A percentile compares a stretch with the other conserved stretches of the same genome.
Evolutionary conservation across 2,888 invertebrate species (phyloP).

Genomic region (Cerastis rubricosa): DNA sequence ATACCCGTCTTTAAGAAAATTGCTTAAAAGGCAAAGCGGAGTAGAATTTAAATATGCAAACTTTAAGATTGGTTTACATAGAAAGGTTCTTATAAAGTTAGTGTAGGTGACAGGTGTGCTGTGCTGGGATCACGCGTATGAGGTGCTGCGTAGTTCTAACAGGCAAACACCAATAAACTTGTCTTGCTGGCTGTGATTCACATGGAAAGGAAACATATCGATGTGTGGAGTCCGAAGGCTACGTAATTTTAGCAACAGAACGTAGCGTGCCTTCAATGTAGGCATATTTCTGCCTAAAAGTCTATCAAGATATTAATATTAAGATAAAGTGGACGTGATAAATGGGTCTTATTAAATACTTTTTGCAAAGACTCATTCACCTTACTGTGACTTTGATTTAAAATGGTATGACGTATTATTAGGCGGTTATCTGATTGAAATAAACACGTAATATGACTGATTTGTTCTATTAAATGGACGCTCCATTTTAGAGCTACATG

Average conservation of each 20-base stretch:
- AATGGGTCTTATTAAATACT: constrained; percentile 41
- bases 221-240: constrained; percentile 63
- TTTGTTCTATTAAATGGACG: constrained; percentile 7
- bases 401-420: constrained; percentile 56
- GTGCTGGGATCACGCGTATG: constrained; percentile 40
- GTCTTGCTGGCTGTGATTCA: constrained; percentile 66
- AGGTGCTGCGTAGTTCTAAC: constrained; percentile 50
- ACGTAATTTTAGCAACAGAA: constrained; percentile 53
- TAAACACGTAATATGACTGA: constrained; percentile 21
- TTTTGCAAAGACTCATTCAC: constrained; percentile 45
- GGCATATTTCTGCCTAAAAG: constrained; percentile 29
- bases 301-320: constrained; percentile 44
- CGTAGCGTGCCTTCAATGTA: constrained; percentile 7
- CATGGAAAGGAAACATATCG: constrained; percentile 62
- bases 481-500: constrained; percentile 19
- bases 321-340: constrained; percentile 34
- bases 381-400: constrained; percentile 42
- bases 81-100: constrained; percentile 46
- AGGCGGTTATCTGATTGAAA: constrained; percentile 21
- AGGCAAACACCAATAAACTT: constrained; percentile 55
- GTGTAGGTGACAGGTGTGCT: constrained; percentile 30
- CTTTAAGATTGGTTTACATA: constrained; percentile 42
- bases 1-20: constrained; percentile 67
- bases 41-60: constrained; percentile 57
- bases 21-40: constrained; percentile 63